Evolutionary conservation across 2,113 vertebrate genomes (phyloP).

Genomic region (Onychostoma macrolepis): DNA sequence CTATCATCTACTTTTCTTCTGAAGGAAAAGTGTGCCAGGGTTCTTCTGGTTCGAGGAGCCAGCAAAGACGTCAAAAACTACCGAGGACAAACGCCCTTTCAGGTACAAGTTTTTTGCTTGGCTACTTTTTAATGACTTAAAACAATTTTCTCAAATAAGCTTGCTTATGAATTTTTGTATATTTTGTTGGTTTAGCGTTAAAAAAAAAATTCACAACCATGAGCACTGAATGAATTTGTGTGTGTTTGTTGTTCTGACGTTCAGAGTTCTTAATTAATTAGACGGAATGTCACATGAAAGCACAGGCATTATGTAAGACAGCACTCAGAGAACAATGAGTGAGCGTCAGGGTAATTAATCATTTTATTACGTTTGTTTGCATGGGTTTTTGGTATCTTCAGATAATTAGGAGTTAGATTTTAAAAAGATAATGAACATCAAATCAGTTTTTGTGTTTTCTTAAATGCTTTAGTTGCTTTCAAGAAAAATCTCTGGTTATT

Average conservation of each 20-base stretch:
- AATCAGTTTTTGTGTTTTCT: background rate
- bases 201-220: background rate
- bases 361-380: slow-evolving; percentile 19
- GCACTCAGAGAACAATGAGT: slow-evolving; percentile 6
- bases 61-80: slow-evolving; percentile 87
- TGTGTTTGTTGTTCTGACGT: slow-evolving; percentile 1
- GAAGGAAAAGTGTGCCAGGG: slow-evolving; percentile 85
- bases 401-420: background rate
- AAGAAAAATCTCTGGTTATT: background rate
- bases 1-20: slow-evolving; percentile 47
- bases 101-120: slow-evolving; percentile 71
- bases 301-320: slow-evolving; percentile 49
- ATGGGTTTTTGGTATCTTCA: background rate
- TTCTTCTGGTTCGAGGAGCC: slow-evolving; percentile 83
- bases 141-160: background rate
- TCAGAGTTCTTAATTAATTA: background rate
- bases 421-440: background rate
- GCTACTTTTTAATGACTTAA: background rate
- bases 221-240: background rate
- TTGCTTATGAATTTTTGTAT: background rate
- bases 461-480: background rate
- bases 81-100: slow-evolving; percentile 87
- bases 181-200: background rate
- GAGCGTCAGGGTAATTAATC: background rate
- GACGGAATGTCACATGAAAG: background rate